Evolutionary conservation across 2,888 invertebrate genomes (phyloP), one percentile per base, ranked within the genome.

Genomic region (Cerastis rubricosa): DNA sequence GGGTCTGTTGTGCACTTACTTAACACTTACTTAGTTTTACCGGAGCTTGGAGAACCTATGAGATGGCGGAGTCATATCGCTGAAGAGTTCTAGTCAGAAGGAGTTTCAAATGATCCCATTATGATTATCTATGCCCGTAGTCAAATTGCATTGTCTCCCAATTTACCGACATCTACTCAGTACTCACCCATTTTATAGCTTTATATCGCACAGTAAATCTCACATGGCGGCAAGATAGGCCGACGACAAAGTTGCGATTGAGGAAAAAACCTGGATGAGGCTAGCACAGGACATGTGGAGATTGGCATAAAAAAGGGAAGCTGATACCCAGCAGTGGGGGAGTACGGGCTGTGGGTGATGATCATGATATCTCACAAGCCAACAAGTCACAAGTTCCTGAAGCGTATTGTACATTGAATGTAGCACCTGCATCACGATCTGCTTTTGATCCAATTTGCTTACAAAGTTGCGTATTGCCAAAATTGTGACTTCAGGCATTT

Each of bases 401-500:
- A 40, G 3, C 35, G 11, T 17, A 11, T 9, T 9, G 35, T 17
- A 9, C 9, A 6, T 6, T 7, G 14, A 72, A 43, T 29, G 17
- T 7, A 29, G n/a, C 9, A 35, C 8, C n/a, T 14, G 17, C 9
- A 35, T 25, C 25, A 14, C 35, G 19, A 43, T 63, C 11, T 64
- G 17, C n/a, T 35, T 43, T 68, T 49, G 40, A 47, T 63, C n/a
- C 14, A 61, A 1, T 47, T 49, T 14, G 7, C 40, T 71, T 57
- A 79, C 25, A 68, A 70, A 57, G 66, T 70, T 67, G 49, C 12
- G 17, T 49, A 43, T 65, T 43, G 14, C 47, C 73, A 51, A 85
- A 84, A 70, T 63, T 66, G 35, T 45, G 35, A 59, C 64, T 85
- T 29, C 19, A 43, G 70, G 63, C 70, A 59, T 61, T 80, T 47